Evolutionary conservation across 1,140 invertebrate species (phyloP).

Genomic region (Drosophila pseudoananassae): DNA sequence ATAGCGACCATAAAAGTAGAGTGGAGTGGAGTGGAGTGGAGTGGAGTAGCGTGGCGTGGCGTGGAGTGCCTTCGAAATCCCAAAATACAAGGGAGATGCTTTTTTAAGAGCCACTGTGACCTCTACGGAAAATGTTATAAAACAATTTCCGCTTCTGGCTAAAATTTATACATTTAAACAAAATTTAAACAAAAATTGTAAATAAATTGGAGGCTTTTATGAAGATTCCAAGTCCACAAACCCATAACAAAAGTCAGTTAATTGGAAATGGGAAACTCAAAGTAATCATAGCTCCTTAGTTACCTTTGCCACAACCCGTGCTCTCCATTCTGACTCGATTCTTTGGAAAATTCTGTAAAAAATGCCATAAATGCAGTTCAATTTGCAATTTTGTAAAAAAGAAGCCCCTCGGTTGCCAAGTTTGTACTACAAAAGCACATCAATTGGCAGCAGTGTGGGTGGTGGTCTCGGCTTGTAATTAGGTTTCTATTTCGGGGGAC

Average conservation of each 20-base stretch:
- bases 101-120: too few relatives aligned
- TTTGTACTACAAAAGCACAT: not conserved
- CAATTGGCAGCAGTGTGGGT: not conserved
- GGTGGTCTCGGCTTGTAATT: not conserved
- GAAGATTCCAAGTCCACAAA: not conserved
- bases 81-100: too few relatives aligned
- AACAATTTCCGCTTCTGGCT: not conserved
- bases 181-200: not conserved
- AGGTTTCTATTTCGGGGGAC: not conserved
- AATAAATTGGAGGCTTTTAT: not conserved
- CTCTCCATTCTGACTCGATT: too few relatives aligned
- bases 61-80: too few relatives aligned
- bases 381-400: not conserved
- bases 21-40: constrained; percentile 1
- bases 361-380: not conserved
- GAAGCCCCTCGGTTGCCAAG: not conserved
- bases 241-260: not conserved
- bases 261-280: not conserved
- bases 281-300: too few relatives aligned
- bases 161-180: not conserved
- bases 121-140: not conserved
- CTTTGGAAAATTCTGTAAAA: not conserved
- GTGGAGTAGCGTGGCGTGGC: too few relatives aligned
- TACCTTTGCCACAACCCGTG: not conserved
- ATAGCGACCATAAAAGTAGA: constrained; percentile 25